phyloP scores from a whole-genome alignment of 2,797 vertebrate species.

The Urophycis tenuis region DNA sequence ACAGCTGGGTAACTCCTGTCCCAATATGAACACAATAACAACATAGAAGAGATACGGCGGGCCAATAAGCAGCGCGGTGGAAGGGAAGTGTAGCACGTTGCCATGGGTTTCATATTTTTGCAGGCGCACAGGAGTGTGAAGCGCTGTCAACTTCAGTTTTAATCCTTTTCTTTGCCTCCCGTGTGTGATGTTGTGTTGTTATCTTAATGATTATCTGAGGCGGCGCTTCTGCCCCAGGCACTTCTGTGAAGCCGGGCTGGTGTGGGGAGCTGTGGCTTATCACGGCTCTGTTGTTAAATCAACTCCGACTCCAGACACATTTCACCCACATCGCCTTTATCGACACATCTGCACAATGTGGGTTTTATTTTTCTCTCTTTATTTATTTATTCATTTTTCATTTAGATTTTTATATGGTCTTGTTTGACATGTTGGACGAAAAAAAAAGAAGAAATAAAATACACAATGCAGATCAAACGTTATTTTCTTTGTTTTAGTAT shows the following conservation, averaged over 20 bases:
- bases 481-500: constrained; percentile 49
- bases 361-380: constrained; percentile 40
- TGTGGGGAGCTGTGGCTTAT: constrained; percentile 65
- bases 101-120: constrained; percentile 56
- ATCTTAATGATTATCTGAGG: constrained; percentile 75
- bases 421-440: constrained; percentile 32
- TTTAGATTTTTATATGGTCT: constrained; percentile 54
- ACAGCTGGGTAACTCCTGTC: neutral
- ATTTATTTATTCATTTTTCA: constrained; percentile 44
- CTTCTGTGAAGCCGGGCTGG: constrained; percentile 63
- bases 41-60: neutral
- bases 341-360: constrained; percentile 58
- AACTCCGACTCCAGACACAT: constrained; percentile 65
- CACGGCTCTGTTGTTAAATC: constrained; percentile 71
- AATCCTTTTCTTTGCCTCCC: constrained; percentile 64
- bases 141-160: constrained; percentile 63
- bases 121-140: constrained; percentile 49
- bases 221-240: constrained; percentile 64
- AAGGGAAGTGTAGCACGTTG: constrained; percentile 23
- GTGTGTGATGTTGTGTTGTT: constrained; percentile 65
- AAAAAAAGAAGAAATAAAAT: constrained; percentile 50
- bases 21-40: neutral
- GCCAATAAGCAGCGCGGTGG: neutral
- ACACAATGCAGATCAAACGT: constrained; percentile 49
- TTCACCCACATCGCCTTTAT: constrained; percentile 63